Evolutionary conservation across 2,888 invertebrate genomes (phyloP).

Genomic region (Nomada goodeniana): DNA sequence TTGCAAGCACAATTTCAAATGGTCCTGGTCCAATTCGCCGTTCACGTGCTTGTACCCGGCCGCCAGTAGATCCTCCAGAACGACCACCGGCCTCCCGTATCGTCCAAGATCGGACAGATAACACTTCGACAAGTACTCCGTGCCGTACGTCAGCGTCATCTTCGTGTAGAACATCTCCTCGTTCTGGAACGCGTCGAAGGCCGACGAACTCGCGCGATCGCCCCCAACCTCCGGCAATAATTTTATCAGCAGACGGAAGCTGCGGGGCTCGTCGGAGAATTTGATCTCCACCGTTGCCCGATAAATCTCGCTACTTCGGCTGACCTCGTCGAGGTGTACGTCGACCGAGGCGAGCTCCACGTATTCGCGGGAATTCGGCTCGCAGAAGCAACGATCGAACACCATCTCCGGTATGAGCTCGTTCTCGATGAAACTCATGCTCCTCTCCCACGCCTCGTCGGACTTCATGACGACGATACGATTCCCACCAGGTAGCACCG

Average conservation of each 20-base stretch:
- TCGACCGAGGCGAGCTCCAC: slow-evolving; percentile 76
- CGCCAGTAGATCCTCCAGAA: slow-evolving; percentile 77
- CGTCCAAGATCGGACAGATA: slow-evolving; percentile 78
- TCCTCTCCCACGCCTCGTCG: slow-evolving; percentile 36
- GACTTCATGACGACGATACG: slow-evolving; percentile 27
- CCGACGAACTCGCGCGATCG: background rate
- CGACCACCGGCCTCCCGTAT: slow-evolving; percentile 78
- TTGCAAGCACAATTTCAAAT: slow-evolving; percentile 71
- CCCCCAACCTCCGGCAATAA: slow-evolving; percentile 60
- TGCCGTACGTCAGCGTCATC: slow-evolving; percentile 68
- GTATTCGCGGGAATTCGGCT: slow-evolving; percentile 78
- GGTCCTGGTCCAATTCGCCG: slow-evolving; percentile 71
- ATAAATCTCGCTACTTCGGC: slow-evolving; percentile 65
- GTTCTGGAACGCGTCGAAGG: slow-evolving; percentile 74
- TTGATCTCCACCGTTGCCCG: slow-evolving; percentile 66
- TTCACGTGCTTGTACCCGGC: slow-evolving; percentile 66
- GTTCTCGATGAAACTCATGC: slow-evolving; percentile 71
- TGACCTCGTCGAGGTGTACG: slow-evolving; percentile 58
- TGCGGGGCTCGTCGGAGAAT: slow-evolving; percentile 76
- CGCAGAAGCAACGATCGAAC: slow-evolving; percentile 79
- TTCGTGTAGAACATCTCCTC: slow-evolving; percentile 81
- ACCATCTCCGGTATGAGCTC: slow-evolving; percentile 80
- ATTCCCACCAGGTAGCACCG: background rate
- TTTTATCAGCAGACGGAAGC: slow-evolving; percentile 77
- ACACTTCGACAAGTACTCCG: slow-evolving; percentile 71